These are phyloP conservation scores for Coilia nasus DNA, from an alignment of 2,797 vertebrate species.

Conservation along the genomic window DNA sequence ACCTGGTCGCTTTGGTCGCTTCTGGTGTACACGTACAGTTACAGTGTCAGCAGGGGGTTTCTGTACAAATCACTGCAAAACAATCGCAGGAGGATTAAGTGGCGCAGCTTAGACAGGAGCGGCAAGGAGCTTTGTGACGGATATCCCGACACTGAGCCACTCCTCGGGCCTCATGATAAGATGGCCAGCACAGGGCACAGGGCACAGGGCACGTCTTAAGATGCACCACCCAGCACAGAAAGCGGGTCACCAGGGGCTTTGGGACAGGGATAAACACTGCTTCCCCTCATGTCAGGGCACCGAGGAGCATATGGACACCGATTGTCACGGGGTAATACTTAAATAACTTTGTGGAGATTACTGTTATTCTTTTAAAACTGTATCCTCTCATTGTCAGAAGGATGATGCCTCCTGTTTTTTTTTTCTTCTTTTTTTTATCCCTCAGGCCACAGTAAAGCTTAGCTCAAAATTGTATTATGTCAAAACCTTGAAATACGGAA, in stretches of 20 bases:
- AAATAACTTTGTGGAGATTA: constrained; percentile 19
- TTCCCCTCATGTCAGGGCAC: background rate
- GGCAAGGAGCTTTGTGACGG: constrained; percentile 51
- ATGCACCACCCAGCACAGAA: constrained; percentile 66
- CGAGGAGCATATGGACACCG: background rate
- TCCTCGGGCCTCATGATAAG: constrained; percentile 60
- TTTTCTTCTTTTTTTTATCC: background rate
- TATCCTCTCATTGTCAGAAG: background rate
- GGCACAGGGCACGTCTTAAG: constrained; percentile 55
- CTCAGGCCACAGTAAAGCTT: background rate
- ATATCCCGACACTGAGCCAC: constrained; percentile 58
- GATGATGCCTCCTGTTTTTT: background rate
- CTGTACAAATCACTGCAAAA: constrained; percentile 64
- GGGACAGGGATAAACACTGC: background rate
- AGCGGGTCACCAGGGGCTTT: constrained; percentile 75
- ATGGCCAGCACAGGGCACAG: constrained; percentile 61
- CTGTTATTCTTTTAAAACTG: constrained; percentile 8
- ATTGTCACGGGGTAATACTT: constrained; percentile 9
- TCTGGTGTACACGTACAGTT: no score
- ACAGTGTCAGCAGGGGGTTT: background rate
- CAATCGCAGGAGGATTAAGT: constrained; percentile 69
- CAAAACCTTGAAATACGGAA: background rate
- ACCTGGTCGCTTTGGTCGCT: no score
- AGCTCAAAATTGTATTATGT: background rate
- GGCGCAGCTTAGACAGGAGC: constrained; percentile 61